A percentile compares a stretch with the other conserved stretches of the same genome.
Evolutionary conservation across 2,888 invertebrate species (phyloP).

Genomic region (Thera obeliscata): DNA sequence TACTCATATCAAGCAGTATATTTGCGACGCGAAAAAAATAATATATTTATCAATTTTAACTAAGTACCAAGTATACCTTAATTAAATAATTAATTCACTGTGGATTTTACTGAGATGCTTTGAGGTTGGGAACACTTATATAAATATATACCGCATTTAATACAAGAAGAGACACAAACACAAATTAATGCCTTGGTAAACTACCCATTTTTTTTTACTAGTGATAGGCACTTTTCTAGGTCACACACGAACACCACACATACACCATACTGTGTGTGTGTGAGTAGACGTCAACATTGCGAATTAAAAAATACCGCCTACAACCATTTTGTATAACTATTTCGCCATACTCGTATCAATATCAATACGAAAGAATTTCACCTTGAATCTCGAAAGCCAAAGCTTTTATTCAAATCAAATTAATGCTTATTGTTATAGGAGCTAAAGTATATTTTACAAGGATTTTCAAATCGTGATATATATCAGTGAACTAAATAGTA

Average conservation of each 20-base stretch:
- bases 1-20: too few relatives aligned
- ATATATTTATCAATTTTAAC: too few relatives aligned
- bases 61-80: too few relatives aligned
- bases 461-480: slow-evolving; percentile 23
- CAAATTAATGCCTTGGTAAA: too few relatives aligned
- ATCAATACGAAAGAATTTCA: slow-evolving; percentile 59
- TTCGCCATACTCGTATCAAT: slow-evolving; percentile 42
- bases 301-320: slow-evolving; percentile 29
- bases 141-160: too few relatives aligned
- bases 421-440: slow-evolving; percentile 16
- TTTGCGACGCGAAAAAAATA: too few relatives aligned
- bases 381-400: slow-evolving; percentile 69
- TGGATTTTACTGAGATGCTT: too few relatives aligned
- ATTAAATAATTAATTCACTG: too few relatives aligned
- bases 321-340: slow-evolving; percentile 30
- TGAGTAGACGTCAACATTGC: slow-evolving; percentile 19
- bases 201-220: too few relatives aligned
- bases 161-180: too few relatives aligned
- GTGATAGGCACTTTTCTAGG: neutral
- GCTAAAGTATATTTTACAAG: slow-evolving; percentile 18
- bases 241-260: neutral
- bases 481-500: slow-evolving; percentile 11
- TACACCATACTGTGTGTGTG: neutral
- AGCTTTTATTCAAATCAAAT: slow-evolving; percentile 30
- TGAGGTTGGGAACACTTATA: too few relatives aligned